A percentile compares a stretch with the other conserved stretches of the same genome.
Conservation (phyloP, 1,140 invertebrate genomes). For the Potamilus streckersoni region DNA sequence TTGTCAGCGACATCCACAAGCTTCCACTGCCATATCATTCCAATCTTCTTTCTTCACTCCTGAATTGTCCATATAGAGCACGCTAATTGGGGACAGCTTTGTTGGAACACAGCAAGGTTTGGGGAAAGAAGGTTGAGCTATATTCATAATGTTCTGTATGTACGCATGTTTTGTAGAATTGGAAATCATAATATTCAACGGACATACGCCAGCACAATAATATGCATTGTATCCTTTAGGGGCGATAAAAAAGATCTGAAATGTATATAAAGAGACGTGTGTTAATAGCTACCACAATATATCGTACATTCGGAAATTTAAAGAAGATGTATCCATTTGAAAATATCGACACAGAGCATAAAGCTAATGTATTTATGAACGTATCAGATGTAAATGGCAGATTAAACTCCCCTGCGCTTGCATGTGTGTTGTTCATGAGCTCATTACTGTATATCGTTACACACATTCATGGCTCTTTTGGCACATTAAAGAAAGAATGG, state of each 20-base stretch:
- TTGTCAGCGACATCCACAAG: slow-evolving; percentile 74
- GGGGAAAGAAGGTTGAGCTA: slow-evolving; percentile 72
- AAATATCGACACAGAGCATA: too few relatives aligned
- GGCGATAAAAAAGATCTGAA: slow-evolving; percentile 73
- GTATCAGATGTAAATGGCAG: too few relatives aligned
- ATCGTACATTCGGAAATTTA: too few relatives aligned
- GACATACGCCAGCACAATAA: slow-evolving; percentile 76
- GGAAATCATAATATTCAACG: slow-evolving; percentile 71
- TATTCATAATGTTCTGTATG: slow-evolving; percentile 75
- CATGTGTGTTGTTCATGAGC: too few relatives aligned
- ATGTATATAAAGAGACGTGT: background rate
- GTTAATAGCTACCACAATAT: too few relatives aligned
- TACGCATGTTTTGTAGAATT: slow-evolving; percentile 80
- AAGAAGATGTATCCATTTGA: too few relatives aligned
- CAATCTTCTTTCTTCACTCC: slow-evolving; percentile 79
- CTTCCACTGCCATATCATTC: slow-evolving; percentile 76
- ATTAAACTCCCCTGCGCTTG: too few relatives aligned
- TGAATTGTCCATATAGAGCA: slow-evolving; percentile 75
- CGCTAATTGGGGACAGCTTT: slow-evolving; percentile 72
- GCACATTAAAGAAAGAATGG: too few relatives aligned
- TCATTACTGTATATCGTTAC: too few relatives aligned
- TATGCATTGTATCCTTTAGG: slow-evolving; percentile 77
- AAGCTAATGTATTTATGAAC: too few relatives aligned
- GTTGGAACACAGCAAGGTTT: slow-evolving; percentile 78
- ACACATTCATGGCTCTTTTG: too few relatives aligned